Base-by-base conservation (phyloP, 2,113 vertebrate species). In the Phrynocephalus versicolor region DNA sequence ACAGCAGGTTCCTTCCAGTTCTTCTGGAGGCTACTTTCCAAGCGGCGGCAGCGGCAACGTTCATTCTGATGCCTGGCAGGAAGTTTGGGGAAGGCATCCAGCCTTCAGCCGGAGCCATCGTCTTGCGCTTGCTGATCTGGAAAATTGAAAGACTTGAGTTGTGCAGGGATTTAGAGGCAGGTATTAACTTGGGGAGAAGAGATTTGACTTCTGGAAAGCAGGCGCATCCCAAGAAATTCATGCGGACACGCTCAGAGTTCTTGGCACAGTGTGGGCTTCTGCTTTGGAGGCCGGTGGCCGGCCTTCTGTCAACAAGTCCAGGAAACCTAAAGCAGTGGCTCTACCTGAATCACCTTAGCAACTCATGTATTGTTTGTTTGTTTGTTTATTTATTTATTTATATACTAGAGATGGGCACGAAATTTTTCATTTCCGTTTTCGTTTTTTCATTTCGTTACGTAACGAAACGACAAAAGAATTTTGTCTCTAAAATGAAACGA, bases 101-200 rank as follows among this genome's bases (percentile, higher is more conserved):
- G 33, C 15, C 57, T 21, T 87, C 76, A 2, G 0, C 69, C 75
- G 41, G n/a, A 90, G 71, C 23, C 89, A 58, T 51, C 72, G 76
- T 33, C 37, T 18, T 55, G 88, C 69, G 76, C 83, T 93, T 89
- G 88, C 83, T 91, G 91, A 90, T 83, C 81, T 91, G 88, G 90
- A 94, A 94, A 93, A 94, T 90, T 92, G 91, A 75, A 88, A 70
- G 80, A 33, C 89, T 77, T 84, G 84, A 85, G 88, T 86, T 65
- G 88, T 69, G 74, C 0, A 55, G 0, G n/a, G 88, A 90, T 90
- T 78, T 73, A 83, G 91, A 86, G 81, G 62, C 83, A 87, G 77
- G 85, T 89, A 90, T 89, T 90, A 85, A 90, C 89, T 91, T 82
- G 80, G 85, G 88, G 89, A 91, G 89, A 89, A 86, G 82, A 69